phyloP scores from a whole-genome alignment of 2,888 invertebrate species.

The Pterostichus madidus region DNA sequence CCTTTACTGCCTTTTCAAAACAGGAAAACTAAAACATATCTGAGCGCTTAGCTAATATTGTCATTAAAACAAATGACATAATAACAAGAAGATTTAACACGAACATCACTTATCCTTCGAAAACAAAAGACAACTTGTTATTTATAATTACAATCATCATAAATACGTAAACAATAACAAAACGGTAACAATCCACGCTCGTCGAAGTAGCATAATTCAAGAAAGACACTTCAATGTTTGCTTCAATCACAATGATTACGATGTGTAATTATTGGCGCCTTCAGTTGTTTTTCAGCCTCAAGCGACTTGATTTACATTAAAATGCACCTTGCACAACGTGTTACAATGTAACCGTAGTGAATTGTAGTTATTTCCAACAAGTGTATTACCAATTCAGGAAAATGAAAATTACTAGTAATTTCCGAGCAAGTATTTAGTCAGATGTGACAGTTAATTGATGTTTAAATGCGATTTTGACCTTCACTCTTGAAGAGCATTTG shows the following conservation, averaged over 20 bases:
- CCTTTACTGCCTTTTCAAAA: no score
- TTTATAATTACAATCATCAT: neutral
- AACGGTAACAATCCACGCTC: neutral
- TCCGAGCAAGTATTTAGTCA: no score
- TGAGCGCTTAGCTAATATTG: neutral
- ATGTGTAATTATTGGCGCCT: conserved; percentile 49
- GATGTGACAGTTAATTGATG: no score
- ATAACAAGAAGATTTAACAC: no score
- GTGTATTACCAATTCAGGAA: neutral
- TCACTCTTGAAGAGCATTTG: no score
- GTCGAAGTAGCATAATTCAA: neutral
- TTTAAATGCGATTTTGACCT: no score
- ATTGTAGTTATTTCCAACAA: neutral
- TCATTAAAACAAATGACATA: neutral
- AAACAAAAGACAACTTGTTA: conserved; percentile 5
- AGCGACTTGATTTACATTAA: conserved; percentile 35
- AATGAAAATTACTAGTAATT: neutral
- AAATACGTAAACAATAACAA: neutral
- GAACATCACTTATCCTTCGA: neutral
- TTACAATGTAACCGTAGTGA: conserved; percentile 1
- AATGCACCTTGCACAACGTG: conserved; percentile 28
- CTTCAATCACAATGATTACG: conserved; percentile 23
- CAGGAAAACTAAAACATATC: neutral
- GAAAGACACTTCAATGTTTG: neutral
- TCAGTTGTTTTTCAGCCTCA: conserved; percentile 31